These are phyloP conservation scores for Machimus atricapillus DNA, from an alignment of 2,888 invertebrate species.

Conservation along the genomic window DNA sequence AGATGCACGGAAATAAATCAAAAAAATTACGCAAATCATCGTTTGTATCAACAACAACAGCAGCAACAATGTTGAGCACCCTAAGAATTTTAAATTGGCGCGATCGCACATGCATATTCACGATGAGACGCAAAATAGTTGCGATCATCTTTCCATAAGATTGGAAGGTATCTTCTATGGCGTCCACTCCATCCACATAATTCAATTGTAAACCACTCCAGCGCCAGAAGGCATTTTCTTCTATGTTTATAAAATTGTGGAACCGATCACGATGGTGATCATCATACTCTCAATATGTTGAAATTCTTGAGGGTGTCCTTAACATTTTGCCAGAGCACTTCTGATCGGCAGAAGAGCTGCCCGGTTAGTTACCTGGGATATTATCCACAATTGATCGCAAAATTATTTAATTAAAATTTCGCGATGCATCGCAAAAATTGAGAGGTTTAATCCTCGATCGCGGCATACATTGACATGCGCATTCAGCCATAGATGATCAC, in stretches of 20 bases:
- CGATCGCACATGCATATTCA: background rate
- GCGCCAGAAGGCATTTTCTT: background rate
- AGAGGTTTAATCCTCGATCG: background rate
- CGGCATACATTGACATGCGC: background rate
- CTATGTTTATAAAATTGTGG: background rate
- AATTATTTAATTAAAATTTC: constrained; percentile 27
- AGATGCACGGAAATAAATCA: background rate
- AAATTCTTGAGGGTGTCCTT: constrained; percentile 41
- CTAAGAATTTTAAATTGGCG: constrained; percentile 1
- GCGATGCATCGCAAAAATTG: background rate
- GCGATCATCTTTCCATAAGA: background rate
- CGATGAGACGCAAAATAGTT: background rate
- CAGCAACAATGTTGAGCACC: background rate
- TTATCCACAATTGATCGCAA: constrained; percentile 6
- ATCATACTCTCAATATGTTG: constrained; percentile 19
- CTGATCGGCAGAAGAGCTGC: background rate
- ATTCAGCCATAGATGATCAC: background rate
- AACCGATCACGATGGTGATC: constrained; percentile 19
- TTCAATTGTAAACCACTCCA: background rate
- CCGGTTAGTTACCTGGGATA: background rate
- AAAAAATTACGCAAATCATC: constrained; percentile 9
- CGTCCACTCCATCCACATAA: background rate
- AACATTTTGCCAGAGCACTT: constrained; percentile 35
- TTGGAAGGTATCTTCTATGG: background rate
- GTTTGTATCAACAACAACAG: background rate